A percentile compares a stretch with the other conserved stretches of the same genome.
Conservation (phyloP, 2,797 vertebrate species). For the Arnoldichthys spilopterus region DNA sequence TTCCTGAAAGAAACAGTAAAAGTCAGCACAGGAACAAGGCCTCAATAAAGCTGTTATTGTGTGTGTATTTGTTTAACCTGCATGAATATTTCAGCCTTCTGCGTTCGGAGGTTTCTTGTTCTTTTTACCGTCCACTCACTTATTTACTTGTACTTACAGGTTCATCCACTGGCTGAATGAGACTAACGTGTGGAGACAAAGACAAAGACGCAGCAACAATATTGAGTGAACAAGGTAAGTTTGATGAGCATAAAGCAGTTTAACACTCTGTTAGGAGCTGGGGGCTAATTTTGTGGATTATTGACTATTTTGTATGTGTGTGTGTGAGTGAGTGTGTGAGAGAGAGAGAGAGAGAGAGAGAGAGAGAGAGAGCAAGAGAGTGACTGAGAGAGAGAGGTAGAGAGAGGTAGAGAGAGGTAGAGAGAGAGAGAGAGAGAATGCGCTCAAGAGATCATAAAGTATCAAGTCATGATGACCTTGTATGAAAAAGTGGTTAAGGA, state of each 20-base stretch:
- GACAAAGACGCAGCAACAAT: not conserved
- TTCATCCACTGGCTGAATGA: not conserved
- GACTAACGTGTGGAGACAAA: not conserved
- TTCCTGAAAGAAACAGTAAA: no score
- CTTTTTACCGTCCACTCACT: not conserved
- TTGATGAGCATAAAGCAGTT: not conserved
- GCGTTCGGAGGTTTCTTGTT: no score
- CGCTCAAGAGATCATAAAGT: not conserved
- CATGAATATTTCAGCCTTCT: no score
- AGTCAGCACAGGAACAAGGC: no score
- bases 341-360: no score
- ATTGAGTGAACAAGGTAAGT: not conserved
- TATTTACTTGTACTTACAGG: not conserved
- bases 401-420: no score
- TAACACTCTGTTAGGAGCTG: not conserved
- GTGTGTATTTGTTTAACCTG: no score
- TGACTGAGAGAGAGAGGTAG: no score
- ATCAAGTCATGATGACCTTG: not conserved
- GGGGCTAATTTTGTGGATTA: not conserved
- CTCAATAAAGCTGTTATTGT: no score
- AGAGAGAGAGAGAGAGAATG: no score
- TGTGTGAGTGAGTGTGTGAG: not conserved
- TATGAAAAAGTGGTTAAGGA: not conserved
- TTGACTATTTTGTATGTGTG: not conserved
- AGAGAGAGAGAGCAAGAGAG: no score